These are phyloP conservation scores for Haliclystus octoradiatus DNA, from an alignment of 30 jellyfish, hydroid and myxozoan genomes.

Conservation along the genomic window DNA sequence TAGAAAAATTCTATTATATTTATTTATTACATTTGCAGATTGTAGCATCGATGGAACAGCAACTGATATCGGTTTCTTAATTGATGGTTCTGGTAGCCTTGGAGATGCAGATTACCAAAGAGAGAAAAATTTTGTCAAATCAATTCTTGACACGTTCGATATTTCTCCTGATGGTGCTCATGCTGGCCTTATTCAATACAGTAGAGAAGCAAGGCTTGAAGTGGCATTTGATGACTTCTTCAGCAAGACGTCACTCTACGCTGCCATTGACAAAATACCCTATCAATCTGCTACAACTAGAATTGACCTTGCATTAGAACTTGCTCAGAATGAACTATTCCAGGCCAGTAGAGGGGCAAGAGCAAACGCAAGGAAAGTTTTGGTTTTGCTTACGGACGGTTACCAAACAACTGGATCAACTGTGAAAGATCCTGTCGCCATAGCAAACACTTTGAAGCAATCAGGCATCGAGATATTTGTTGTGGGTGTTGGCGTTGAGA, in stretches of 20 bases:
- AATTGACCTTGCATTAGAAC: conserved; percentile 56
- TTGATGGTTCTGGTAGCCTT: conserved; percentile 69
- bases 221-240: conserved; percentile 53
- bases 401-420: conserved; percentile 30
- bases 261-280: conserved; percentile 50
- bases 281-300: conserved; percentile 54
- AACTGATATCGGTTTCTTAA: conserved; percentile 67
- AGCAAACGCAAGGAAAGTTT: conserved; percentile 31
- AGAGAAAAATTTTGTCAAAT: conserved; percentile 53
- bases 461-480: conserved; percentile 43
- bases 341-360: conserved; percentile 62
- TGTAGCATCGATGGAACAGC: neutral
- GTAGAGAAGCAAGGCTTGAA: conserved; percentile 63
- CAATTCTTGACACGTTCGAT: conserved; percentile 39
- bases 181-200: conserved; percentile 62
- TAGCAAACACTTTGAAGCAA: conserved; percentile 21
- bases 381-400: conserved; percentile 58
- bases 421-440: conserved; percentile 5
- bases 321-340: conserved; percentile 62
- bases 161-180: conserved; percentile 59
- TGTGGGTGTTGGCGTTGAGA: conserved; percentile 63
- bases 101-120: conserved; percentile 37
- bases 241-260: conserved; percentile 21
- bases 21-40: neutral
- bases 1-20: too few relatives aligned